These are phyloP conservation scores for Kryphioiulus occultus DNA, from an alignment of 2,888 invertebrate genomes.

Conservation along the genomic window DNA sequence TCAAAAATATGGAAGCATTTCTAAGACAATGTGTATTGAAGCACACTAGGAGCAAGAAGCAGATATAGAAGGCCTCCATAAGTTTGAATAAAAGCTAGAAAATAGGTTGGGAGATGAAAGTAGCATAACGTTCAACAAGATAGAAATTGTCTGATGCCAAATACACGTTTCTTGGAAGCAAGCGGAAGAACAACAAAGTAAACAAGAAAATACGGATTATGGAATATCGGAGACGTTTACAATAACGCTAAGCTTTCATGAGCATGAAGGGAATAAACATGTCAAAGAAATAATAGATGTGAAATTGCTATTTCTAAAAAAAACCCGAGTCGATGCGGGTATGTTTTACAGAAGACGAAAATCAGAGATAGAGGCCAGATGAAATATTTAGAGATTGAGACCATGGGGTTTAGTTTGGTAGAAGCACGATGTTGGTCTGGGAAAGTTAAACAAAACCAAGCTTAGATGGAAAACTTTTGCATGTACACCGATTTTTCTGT, in stretches of 20 bases:
- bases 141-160: background rate
- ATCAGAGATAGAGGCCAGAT: background rate
- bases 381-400: background rate
- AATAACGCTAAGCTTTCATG: slow-evolving; percentile 21
- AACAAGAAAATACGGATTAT: slow-evolving; percentile 24
- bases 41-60: background rate
- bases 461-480: background rate
- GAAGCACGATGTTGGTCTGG: background rate
- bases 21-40: background rate
- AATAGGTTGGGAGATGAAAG: background rate
- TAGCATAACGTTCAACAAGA: background rate
- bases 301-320: background rate
- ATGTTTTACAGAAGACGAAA: background rate
- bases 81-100: background rate
- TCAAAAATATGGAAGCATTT: background rate
- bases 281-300: slow-evolving; percentile 32
- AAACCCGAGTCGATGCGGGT: background rate
- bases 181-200: slow-evolving; percentile 1
- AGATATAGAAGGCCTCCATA: background rate
- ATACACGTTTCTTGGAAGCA: background rate
- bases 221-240: slow-evolving; percentile 9
- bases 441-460: background rate
- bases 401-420: background rate
- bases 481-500: background rate
- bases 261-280: slow-evolving; percentile 27